These are phyloP conservation scores for Lithophane semibrunnea DNA, from an alignment of 2,888 invertebrate species.

Conservation along the genomic window DNA sequence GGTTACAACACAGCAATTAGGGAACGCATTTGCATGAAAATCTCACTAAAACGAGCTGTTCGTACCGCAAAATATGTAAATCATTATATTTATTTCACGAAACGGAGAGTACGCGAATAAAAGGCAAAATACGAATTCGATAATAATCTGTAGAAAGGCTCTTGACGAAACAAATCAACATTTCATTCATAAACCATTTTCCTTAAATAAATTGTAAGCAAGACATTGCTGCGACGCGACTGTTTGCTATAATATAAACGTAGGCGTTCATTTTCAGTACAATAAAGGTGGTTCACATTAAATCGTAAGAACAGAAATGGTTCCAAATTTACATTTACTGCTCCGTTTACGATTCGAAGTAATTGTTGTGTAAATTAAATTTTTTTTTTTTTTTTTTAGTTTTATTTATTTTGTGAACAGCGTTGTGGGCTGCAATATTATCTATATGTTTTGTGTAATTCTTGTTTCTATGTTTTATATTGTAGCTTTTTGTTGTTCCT, in stretches of 20 bases:
- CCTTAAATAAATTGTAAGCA: conserved; percentile 67
- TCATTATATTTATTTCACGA: conserved; percentile 50
- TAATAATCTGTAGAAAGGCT: conserved; percentile 48
- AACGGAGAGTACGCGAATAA: conserved; percentile 37
- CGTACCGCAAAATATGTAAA: conserved; percentile 56
- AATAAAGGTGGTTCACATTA: conserved; percentile 64
- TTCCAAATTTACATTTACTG: conserved; percentile 67
- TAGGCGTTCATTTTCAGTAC: conserved; percentile 74
- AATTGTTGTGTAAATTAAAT: conserved; percentile 40
- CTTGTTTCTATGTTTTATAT: no score
- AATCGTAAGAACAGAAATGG: conserved; percentile 69
- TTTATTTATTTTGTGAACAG: no score
- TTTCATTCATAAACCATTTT: conserved; percentile 54
- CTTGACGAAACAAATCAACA: conserved; percentile 52
- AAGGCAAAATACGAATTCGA: conserved; percentile 45
- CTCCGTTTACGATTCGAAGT: conserved; percentile 61
- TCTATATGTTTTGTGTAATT: no score
- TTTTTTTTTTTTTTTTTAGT: no score
- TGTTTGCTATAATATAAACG: conserved; percentile 72
- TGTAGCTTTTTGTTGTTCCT: no score
- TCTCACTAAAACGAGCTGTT: conserved; percentile 53
- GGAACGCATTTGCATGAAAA: conserved; percentile 59
- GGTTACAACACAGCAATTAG: conserved; percentile 60
- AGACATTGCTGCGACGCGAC: conserved; percentile 51
- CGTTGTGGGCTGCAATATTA: no score